Base-by-base conservation (phyloP, 92 coral and sea anemone species). In the Porites cylindrica region DNA sequence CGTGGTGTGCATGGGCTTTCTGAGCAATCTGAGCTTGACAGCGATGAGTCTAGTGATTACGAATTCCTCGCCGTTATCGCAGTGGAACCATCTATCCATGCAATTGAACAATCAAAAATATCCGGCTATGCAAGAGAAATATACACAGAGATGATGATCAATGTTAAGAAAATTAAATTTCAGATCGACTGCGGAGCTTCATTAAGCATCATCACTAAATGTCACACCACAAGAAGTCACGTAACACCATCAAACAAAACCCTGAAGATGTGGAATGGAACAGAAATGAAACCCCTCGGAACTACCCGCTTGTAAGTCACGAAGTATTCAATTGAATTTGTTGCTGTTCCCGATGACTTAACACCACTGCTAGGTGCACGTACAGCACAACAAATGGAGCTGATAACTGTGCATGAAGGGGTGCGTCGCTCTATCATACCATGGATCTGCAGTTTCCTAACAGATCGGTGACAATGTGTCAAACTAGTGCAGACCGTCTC, bases 121-220 rank as follows among this genome's bases (percentile, higher is more conserved):
- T 86, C 88, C 47, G 88, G 91, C 78, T 79, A 59, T 75, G 86
- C 90, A 10, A 85, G 75, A 90, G 91, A 86, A 70, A 62, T 82
- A 14, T 75, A 85, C 67, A 50, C 84, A 65, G 84, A 79, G 83
- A 77, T 91, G 82, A 66, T 51, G 61, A 72, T 91, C 83, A 84
- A 91, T 71, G 86, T 68, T 0, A 38, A 38, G 47, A 38, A 51
- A 84, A 76, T 59, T 24, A 65, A 63, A 11, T 91, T 88, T 66
- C 94, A 91, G 84, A 79, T 91, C 18, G 90, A 91, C 82, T 88
- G 90, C 63, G 87, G 94, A 79, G 91, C 91, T 51, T 76, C 91
- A 12, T 74, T 88, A 29, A 91, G 83, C 75, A 83, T 88, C 79
- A 75, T 58, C 65, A 75, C 59, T 16, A 11, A 75, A 51, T 72